Base-by-base conservation (phyloP, 23 tunicate genomes). In the Halocynthia aurantium region DNA sequence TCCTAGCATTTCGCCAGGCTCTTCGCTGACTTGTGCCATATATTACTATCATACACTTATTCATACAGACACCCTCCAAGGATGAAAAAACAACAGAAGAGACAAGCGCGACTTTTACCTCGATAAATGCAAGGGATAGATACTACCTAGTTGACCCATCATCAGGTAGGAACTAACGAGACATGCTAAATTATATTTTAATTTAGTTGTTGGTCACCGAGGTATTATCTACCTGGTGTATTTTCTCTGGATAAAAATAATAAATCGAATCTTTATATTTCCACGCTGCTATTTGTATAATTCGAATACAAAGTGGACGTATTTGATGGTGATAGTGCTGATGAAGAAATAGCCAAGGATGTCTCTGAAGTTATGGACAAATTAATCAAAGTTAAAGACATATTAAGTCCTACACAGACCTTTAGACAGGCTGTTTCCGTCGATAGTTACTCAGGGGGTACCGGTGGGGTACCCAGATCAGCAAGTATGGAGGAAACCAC, bases 111-210 rank as follows among this genome's bases (percentile, higher is more conserved):
- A 31, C 44, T 31, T 31, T 31, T 31, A 31, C 44, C 44, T 31
- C 44, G 44, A 31, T 31, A 1, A 84, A 85, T 71, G 90, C 87
- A 31, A 85, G 70, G 52, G 73, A 87, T 64, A 64, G 88, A 63
- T 93, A 86, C 57, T 93, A 83, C 67, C 81, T 86, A 66, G 88
- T 93, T 10, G 98, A 93, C 65, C 98, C 97, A 6, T 62, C 73
- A 53, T 77, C 88, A 68, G 95, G 95, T 88, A 51, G 19, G 81
- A 7, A 17, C 57, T 21, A 11, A 15, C 72, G 13, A 68, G 72
- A 15, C 13, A n/a, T 21, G 13, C 72, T 18, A 12, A 5, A 19
- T 1, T 50, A 13, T 72, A 52, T 72, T 52, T 5, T 51, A 40
- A 2, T 15, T 13, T 52, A 13, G 17, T 52, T 72, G 13, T 13